Conservation (phyloP, 2,797 vertebrate genomes). For the Thunnus albacares region DNA sequence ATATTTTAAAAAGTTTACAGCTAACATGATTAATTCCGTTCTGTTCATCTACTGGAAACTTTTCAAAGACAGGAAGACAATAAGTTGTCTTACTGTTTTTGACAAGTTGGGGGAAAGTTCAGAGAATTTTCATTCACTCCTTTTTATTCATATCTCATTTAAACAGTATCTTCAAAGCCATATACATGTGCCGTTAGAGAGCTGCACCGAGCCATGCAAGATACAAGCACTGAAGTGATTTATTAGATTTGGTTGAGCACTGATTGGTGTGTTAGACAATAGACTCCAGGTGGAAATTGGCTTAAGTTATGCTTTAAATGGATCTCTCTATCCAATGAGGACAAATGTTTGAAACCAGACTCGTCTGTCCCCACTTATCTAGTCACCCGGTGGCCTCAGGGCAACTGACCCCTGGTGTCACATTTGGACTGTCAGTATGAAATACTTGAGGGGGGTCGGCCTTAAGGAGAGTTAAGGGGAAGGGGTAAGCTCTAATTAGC, state of each 20-base stretch:
- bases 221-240: too few relatives aligned
- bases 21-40: too few relatives aligned
- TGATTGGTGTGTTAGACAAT: background rate
- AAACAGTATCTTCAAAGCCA: background rate
- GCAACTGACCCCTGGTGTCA: background rate
- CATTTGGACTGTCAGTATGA: background rate
- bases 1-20: too few relatives aligned
- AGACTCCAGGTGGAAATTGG: too few relatives aligned
- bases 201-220: too few relatives aligned
- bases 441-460: background rate
- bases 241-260: too few relatives aligned
- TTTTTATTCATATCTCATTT: background rate
- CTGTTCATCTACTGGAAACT: too few relatives aligned
- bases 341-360: background rate
- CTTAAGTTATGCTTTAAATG: background rate
- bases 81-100: too few relatives aligned
- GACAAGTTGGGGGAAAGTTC: too few relatives aligned
- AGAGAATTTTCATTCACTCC: too few relatives aligned
- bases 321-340: background rate
- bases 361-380: background rate
- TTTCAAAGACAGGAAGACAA: too few relatives aligned
- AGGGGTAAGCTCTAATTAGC: background rate
- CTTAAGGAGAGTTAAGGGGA: slow-evolving; percentile 3
- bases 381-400: background rate
- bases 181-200: too few relatives aligned